phyloP scores from a whole-genome alignment of 1,140 invertebrate species.

The Cherax destructor region DNA sequence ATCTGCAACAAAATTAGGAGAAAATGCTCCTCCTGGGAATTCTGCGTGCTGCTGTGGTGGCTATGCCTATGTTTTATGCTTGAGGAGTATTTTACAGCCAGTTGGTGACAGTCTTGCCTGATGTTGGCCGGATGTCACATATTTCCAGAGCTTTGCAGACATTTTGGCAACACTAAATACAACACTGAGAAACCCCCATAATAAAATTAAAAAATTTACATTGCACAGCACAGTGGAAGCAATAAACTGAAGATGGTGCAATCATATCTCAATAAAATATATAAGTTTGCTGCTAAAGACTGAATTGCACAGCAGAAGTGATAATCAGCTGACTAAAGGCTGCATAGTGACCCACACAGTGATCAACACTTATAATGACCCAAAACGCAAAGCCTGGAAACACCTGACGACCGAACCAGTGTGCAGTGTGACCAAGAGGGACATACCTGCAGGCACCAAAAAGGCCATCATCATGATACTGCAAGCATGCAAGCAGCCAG shows the following conservation, averaged over 20 bases:
- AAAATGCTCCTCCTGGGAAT: conserved; percentile 62
- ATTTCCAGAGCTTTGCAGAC: conserved; percentile 67
- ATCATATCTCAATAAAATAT: conserved; percentile 40
- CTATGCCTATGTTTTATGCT: conserved; percentile 42
- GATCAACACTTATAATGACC: conserved; percentile 29
- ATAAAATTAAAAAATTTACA: conserved; percentile 37
- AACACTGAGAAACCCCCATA: conserved; percentile 3
- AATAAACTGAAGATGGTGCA: conserved; percentile 39
- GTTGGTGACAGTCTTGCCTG: conserved; percentile 69
- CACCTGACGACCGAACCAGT: conserved; percentile 63
- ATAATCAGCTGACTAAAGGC: conserved; percentile 44
- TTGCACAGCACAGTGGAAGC: conserved; percentile 36
- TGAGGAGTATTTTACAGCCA: conserved; percentile 65
- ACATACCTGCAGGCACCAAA: conserved; percentile 63
- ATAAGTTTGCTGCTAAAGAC: conserved; percentile 33
- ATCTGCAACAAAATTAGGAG: conserved; percentile 17
- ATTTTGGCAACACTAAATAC: conserved; percentile 36
- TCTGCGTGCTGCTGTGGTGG: conserved; percentile 60
- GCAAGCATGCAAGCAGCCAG: conserved; percentile 70
- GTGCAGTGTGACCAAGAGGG: conserved; percentile 63
- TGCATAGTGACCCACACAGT: conserved; percentile 61
- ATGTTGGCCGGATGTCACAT: conserved; percentile 63
- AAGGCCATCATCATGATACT: conserved; percentile 64
- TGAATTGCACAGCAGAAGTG: conserved; percentile 35
- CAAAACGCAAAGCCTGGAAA: conserved; percentile 66